These are phyloP conservation scores for Gobio gobio DNA, from an alignment of 2,113 vertebrate genomes.

Conservation along the genomic window DNA sequence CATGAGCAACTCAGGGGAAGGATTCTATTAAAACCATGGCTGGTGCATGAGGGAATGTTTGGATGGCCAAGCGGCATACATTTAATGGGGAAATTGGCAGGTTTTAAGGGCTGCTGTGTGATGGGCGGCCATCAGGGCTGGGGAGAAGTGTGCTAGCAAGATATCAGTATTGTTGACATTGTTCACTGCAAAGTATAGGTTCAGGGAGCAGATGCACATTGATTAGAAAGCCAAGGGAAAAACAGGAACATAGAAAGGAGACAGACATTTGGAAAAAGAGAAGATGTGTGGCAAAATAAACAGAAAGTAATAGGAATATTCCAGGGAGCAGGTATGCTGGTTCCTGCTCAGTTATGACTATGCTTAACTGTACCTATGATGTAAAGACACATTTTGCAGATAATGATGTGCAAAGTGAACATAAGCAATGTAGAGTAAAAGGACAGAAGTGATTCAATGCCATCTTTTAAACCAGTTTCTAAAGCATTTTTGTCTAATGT, in stretches of 20 bases:
- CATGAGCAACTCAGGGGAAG: background rate
- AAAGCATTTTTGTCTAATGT: background rate
- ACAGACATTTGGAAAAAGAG: background rate
- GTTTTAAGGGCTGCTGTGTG: conserved; percentile 9
- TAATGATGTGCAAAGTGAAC: background rate
- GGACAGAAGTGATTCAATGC: background rate
- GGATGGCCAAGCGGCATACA: background rate
- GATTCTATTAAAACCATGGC: conserved; percentile 15
- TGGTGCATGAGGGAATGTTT: conserved; percentile 5
- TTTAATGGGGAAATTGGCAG: conserved; percentile 22
- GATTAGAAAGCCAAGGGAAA: conserved; percentile 24
- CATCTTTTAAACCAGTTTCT: background rate
- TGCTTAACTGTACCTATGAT: background rate
- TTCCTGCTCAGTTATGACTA: background rate
- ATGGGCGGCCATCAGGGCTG: conserved; percentile 1
- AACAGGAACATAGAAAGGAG: background rate
- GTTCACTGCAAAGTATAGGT: conserved; percentile 23
- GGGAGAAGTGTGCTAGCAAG: conserved; percentile 1
- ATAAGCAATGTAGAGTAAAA: background rate
- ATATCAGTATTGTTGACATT: background rate
- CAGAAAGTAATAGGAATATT: background rate
- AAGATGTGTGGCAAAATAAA: background rate
- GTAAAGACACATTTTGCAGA: background rate
- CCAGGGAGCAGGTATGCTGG: background rate
- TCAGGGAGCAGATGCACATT: conserved; percentile 34